Percentiles rank a stretch among this genome's conserved stretches.
Evolutionary conservation across 2,113 vertebrate genomes (phyloP).

Genomic region (Aptenodytes patagonicus): DNA sequence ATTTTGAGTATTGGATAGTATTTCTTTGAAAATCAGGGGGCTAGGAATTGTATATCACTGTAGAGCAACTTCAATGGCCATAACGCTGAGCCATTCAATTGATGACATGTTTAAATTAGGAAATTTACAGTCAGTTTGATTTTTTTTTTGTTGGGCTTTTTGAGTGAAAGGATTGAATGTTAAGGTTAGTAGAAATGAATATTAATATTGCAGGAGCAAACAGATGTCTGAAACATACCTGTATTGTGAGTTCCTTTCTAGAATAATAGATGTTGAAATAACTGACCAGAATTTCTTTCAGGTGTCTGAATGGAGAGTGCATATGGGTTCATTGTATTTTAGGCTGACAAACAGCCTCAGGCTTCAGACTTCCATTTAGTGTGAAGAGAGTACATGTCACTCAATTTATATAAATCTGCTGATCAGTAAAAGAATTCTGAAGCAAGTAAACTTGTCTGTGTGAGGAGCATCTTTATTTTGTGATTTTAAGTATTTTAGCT

Average conservation of each 20-base stretch:
- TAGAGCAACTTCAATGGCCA: background rate
- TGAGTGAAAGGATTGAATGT: background rate
- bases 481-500: background rate
- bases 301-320: background rate
- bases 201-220: background rate
- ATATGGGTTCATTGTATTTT: background rate
- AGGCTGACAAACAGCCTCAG: background rate
- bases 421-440: background rate
- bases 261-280: background rate
- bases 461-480: background rate
- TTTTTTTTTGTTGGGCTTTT: background rate
- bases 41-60: accelerated
- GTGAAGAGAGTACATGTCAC: background rate
- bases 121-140: background rate
- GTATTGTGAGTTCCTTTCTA: background rate
- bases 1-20: no score
- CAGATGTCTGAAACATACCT: background rate
- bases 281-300: background rate
- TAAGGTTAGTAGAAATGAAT: background rate
- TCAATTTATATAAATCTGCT: background rate
- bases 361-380: background rate
- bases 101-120: background rate
- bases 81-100: background rate
- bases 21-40: background rate
- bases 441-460: background rate